Percentiles rank a stretch among this genome's conserved stretches.
Evolutionary conservation across 2,797 vertebrate genomes (phyloP).

Genomic region (Melanogrammus aeglefinus): DNA sequence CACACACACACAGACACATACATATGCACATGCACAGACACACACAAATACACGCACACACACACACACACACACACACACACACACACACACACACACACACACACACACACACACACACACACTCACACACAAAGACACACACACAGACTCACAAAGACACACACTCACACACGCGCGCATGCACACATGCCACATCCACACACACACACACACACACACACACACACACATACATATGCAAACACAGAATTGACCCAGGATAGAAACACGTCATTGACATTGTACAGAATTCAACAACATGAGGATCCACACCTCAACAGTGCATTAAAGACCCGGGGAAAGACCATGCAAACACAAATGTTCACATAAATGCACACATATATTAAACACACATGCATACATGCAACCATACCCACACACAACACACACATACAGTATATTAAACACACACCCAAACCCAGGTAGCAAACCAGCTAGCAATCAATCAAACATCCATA

Average conservation of each 20-base stretch:
- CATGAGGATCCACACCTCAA: too few species aligned
- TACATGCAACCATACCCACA: neutral
- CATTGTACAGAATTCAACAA: too few species aligned
- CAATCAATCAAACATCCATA: neutral
- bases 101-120: too few species aligned
- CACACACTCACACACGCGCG: neutral
- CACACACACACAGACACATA: constrained; percentile 5
- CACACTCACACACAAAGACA: too few species aligned
- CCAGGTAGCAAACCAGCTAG: neutral
- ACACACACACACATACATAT: too few species aligned
- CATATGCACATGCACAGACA: neutral
- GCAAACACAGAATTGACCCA: neutral
- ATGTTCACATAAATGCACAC: neutral
- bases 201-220: constrained; percentile 5
- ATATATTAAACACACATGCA: neutral
- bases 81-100: neutral
- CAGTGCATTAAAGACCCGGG: too few species aligned
- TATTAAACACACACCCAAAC: neutral
- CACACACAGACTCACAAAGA: neutral
- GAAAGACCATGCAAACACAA: constrained; percentile 1
- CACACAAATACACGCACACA: constrained; percentile 1
- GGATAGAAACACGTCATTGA: too few species aligned
- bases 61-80: constrained; percentile 13
- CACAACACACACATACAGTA: constrained; percentile 8
- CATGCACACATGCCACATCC: too few species aligned